Base-by-base conservation (phyloP, 2,113 vertebrate genomes). In the Gila orcuttii region DNA sequence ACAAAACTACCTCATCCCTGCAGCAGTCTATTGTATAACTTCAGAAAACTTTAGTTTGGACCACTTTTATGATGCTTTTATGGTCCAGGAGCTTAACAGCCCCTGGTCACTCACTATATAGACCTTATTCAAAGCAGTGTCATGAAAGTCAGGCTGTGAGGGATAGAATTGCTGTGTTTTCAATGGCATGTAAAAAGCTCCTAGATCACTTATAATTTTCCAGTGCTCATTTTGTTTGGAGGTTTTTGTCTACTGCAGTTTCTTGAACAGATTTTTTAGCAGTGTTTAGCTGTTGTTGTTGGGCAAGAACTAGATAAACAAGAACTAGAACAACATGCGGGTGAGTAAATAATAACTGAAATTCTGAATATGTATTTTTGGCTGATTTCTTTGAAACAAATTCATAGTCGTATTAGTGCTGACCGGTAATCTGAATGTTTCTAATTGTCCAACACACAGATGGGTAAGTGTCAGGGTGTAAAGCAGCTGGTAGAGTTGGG, bases 401-500 rank as follows among this genome's bases (percentile, higher is more conserved):
- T 17, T 42, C 4, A 21, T 60, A 55, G 19, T 60, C 12, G 39
- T 9, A 62, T 25, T 39, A n/a, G 21, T 79, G 33, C 57, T 25
- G 33, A 79, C 57, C 2, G 10, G 42, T 60, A 57, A 39, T 6
- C 33, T 39, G 8, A 33, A 17, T 11, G 77, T 62, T 6, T 79
- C 31, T 79, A 55, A 71, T 42, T 74, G 66, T 6, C 66, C 66
- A 79, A 6, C 76, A 78, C 60, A 69, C 45, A 79, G 80, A 77
- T 6, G 60, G 47, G n/a, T 13, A 55, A 33, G 81, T 60, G 66
- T 84, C 64, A 82, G 64, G 59, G 75, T 79, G 80, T 80, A 33
- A 80, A 86, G 59, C 80, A 86, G 82, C 85, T 84, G 76, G 83
- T 86, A 31, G 52, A 23, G 52, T 84, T 23, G 55, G 42, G n/a